Conservation (phyloP, 2,797 vertebrate genomes). For the Lagorchestes hirsutus region DNA sequence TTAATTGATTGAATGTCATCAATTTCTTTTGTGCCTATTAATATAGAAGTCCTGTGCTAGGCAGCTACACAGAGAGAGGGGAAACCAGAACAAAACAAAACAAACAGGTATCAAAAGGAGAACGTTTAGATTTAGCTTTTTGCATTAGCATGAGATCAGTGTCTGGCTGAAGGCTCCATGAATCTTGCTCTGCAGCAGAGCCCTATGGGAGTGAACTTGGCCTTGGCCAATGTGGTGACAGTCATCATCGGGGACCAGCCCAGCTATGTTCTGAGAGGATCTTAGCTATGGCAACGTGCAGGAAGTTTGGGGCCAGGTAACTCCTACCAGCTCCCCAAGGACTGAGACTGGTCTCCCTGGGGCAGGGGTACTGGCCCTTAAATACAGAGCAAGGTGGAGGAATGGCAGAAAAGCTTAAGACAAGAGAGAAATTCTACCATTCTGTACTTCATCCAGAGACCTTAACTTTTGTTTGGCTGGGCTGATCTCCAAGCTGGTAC, state of each 20-base stretch:
- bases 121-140: neutral
- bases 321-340: neutral
- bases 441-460: neutral
- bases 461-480: slow-evolving; percentile 11
- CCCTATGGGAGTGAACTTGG: neutral
- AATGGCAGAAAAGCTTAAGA: neutral
- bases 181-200: neutral
- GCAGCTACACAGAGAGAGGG: neutral
- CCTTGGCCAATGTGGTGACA: neutral
- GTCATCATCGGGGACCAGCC: neutral
- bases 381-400: neutral
- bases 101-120: neutral
- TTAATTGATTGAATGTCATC: neutral
- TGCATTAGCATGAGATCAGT: slow-evolving; percentile 14
- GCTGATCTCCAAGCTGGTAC: neutral
- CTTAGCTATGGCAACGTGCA: neutral
- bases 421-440: neutral
- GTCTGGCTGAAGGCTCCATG: slow-evolving; percentile 5
- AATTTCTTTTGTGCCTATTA: neutral
- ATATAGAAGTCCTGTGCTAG: neutral
- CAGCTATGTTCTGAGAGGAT: neutral
- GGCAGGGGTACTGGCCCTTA: no score
- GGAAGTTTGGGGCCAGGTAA: neutral
- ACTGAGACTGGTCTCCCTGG: neutral
- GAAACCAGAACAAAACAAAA: neutral